Evolutionary conservation across 2,797 vertebrate genomes (phyloP).

Genomic region (Hydrophis major): DNA sequence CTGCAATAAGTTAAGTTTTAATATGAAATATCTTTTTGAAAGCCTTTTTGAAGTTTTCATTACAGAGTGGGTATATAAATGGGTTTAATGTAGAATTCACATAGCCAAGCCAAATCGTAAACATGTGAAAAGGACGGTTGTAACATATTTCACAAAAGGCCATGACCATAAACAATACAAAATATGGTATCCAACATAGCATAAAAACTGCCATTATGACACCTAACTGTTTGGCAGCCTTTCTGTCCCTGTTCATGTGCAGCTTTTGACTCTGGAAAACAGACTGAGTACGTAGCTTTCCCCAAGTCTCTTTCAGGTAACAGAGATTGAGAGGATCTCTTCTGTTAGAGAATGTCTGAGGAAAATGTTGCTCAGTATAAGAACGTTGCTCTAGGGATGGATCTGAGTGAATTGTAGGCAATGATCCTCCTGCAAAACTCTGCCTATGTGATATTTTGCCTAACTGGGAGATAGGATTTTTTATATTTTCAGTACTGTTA

Average conservation of each 20-base stretch:
- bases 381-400: conserved; percentile 42
- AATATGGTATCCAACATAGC: conserved; percentile 96
- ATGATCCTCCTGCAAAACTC: conserved; percentile 68
- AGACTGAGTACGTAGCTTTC: conserved; percentile 79
- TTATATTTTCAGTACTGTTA: neutral
- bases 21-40: conserved; percentile 88
- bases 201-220: conserved; percentile 92
- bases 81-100: conserved; percentile 96
- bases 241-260: conserved; percentile 83
- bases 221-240: conserved; percentile 92
- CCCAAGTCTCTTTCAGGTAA: conserved; percentile 83
- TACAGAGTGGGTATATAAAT: conserved; percentile 94
- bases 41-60: conserved; percentile 91
- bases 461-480: conserved; percentile 39
- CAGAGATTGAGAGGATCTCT: conserved; percentile 50
- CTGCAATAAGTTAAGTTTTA: conserved; percentile 21
- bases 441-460: conserved; percentile 70
- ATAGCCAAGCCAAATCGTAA: conserved; percentile 96
- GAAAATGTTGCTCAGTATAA: neutral
- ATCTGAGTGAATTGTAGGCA: conserved; percentile 41
- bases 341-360: neutral
- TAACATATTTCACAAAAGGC: conserved; percentile 81
- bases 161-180: conserved; percentile 88
- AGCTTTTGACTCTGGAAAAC: conserved; percentile 74
- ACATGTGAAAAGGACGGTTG: conserved; percentile 82